Percentiles rank a stretch among this genome's conserved stretches.
Conservation (phyloP, 2,113 vertebrate genomes). For the Puffinus mauretanicus region DNA sequence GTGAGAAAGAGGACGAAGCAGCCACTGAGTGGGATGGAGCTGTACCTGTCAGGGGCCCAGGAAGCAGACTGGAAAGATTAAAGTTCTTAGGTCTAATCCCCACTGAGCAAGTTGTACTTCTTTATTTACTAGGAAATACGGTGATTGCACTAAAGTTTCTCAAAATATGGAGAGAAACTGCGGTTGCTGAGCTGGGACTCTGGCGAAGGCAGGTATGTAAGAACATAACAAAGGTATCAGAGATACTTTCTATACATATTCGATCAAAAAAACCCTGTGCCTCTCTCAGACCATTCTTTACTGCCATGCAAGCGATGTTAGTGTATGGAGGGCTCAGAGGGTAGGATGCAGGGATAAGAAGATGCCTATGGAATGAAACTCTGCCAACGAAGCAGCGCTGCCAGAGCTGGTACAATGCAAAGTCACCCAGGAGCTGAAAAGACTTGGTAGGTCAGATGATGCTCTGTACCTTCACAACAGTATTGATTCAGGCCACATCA, state of each 20-base stretch:
- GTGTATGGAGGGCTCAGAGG: not conserved
- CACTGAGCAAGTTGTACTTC: not conserved
- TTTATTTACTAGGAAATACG: not conserved
- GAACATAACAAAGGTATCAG: not conserved
- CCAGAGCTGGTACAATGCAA: not conserved
- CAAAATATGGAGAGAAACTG: not conserved
- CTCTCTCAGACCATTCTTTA: not conserved
- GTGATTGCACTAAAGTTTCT: not conserved
- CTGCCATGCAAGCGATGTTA: fast-evolving
- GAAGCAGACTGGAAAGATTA: not conserved
- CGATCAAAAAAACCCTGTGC: not conserved
- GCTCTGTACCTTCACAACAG: not conserved
- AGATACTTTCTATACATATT: not conserved
- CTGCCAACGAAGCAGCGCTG: not conserved
- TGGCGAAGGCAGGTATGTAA: not conserved
- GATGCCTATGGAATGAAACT: not conserved
- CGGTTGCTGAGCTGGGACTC: not conserved
- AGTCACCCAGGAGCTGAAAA: not conserved
- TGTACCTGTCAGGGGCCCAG: not conserved
- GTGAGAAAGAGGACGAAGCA: not conserved
- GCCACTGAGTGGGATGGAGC: not conserved
- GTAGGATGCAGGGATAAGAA: not conserved
- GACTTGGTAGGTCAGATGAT: not conserved
- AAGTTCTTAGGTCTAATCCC: not conserved
- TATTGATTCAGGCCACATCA: not conserved